A percentile compares a stretch with the other conserved stretches of the same genome.
Conservation (phyloP, 2,888 invertebrate species). For the Drosophila anomelani region DNA sequence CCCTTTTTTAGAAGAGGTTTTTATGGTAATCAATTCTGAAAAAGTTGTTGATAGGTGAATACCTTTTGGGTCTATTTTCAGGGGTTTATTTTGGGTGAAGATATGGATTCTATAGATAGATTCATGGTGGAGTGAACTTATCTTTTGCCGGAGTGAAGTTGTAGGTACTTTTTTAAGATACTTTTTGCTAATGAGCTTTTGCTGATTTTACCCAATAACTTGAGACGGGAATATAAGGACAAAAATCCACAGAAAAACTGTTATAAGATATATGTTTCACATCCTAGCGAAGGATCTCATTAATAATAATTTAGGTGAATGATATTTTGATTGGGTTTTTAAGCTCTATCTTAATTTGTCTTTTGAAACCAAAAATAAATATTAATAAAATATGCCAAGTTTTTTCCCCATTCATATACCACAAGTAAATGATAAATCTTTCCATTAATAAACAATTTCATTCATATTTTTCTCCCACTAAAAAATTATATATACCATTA, state of each 20-base stretch:
- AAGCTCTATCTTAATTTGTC: too few species aligned
- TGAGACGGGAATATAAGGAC: too few species aligned
- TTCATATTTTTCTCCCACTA: neutral
- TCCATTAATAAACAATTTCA: conserved; percentile 2
- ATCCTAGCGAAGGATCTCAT: neutral
- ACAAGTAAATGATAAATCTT: neutral
- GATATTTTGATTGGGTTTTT: too few species aligned
- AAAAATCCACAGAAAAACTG: neutral
- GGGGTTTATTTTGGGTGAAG: neutral
- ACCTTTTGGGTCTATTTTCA: neutral
- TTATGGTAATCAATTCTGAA: neutral
- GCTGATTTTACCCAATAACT: neutral
- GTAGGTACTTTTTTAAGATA: neutral
- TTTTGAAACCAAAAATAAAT: too few species aligned
- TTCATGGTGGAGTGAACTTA: too few species aligned
- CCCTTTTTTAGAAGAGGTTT: conserved; percentile 1
- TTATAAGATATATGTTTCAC: neutral
- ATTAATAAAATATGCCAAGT: neutral
- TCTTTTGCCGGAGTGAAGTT: neutral
- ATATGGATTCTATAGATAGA: neutral
- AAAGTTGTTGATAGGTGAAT: neutral
- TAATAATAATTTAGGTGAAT: too few species aligned
- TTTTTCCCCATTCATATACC: neutral
- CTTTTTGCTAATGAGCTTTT: neutral
- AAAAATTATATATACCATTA: neutral